phyloP scores from a whole-genome alignment of 1,140 invertebrate genomes.

The Bombus picipes region DNA sequence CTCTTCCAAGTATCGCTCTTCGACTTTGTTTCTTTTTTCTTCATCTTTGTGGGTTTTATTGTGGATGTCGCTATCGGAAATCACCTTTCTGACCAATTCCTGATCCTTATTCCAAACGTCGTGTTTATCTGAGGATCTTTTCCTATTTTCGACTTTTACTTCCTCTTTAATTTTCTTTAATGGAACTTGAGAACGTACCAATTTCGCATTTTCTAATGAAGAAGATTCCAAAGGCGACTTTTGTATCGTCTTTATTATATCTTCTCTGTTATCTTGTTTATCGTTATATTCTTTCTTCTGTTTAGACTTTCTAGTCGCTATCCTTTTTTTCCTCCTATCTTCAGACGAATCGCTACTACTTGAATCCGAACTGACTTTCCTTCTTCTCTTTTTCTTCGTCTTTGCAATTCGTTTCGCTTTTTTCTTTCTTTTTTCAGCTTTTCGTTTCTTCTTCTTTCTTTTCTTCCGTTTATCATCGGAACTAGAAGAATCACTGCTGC shows the following conservation, averaged over 20 bases:
- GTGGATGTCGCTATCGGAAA: not conserved
- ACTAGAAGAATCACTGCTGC: slow-evolving; percentile 69
- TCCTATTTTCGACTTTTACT: slow-evolving; percentile 6
- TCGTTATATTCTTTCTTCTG: slow-evolving; percentile 22
- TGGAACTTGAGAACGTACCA: slow-evolving; percentile 9
- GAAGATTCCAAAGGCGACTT: slow-evolving; percentile 34
- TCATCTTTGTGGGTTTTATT: slow-evolving; percentile 24
- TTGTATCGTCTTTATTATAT: slow-evolving; percentile 39
- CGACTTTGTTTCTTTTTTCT: slow-evolving; percentile 26
- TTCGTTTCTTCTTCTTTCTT: slow-evolving; percentile 66
- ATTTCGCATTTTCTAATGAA: not conserved
- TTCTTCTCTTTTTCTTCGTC: slow-evolving; percentile 65
- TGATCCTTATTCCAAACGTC: slow-evolving; percentile 26
- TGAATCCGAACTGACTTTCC: slow-evolving; percentile 70
- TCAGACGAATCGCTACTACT: slow-evolving; percentile 75
- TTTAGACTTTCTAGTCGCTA: slow-evolving; percentile 47
- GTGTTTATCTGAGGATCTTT: slow-evolving; percentile 10
- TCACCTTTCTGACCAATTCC: slow-evolving; percentile 26
- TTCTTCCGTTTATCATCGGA: slow-evolving; percentile 69
- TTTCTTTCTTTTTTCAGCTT: slow-evolving; percentile 72
- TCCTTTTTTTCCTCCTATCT: slow-evolving; percentile 55
- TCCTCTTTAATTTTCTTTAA: slow-evolving; percentile 61
- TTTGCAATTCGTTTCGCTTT: slow-evolving; percentile 53
- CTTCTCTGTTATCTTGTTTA: slow-evolving; percentile 38
- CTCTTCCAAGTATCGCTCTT: slow-evolving; percentile 58